Evolutionary conservation across 2,888 invertebrate genomes (phyloP).

Genomic region (Amblyteles armatorius): DNA sequence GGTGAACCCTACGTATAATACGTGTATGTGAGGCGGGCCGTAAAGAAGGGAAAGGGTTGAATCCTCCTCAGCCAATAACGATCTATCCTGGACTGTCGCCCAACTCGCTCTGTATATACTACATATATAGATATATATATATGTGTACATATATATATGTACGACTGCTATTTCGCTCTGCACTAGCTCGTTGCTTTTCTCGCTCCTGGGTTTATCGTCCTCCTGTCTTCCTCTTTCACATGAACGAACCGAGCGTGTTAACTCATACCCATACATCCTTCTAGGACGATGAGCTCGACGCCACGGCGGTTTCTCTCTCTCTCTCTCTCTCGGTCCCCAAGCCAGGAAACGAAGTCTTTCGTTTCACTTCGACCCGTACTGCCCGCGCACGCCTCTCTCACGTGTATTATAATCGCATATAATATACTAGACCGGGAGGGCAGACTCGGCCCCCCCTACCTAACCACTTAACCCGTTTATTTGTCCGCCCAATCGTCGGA

Average conservation of each 20-base stretch:
- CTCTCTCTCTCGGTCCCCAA: constrained; percentile 51
- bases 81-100: constrained; percentile 78
- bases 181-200: constrained; percentile 18
- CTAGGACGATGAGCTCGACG: constrained; percentile 62
- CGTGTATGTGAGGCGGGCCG: constrained; percentile 63
- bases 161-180: background rate
- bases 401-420: constrained; percentile 70
- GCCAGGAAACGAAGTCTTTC: constrained; percentile 12
- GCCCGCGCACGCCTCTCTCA: constrained; percentile 57
- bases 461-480: constrained; percentile 78
- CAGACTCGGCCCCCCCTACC: constrained; percentile 69
- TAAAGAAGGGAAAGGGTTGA: constrained; percentile 77
- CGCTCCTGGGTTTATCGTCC: constrained; percentile 20
- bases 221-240: constrained; percentile 50
- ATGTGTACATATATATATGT: background rate
- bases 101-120: constrained; percentile 64
- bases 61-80: constrained; percentile 82
- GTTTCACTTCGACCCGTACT: constrained; percentile 1
- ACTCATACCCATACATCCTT: constrained; percentile 57
- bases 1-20: constrained; percentile 62
- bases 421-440: constrained; percentile 57
- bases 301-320: constrained; percentile 49
- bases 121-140: background rate
- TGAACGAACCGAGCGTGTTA: constrained; percentile 33
- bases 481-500: constrained; percentile 81